Evolutionary conservation across 2,888 invertebrate species (phyloP), one percentile per base, ranked within the genome.

Genomic region (Orchesella flavescens): DNA sequence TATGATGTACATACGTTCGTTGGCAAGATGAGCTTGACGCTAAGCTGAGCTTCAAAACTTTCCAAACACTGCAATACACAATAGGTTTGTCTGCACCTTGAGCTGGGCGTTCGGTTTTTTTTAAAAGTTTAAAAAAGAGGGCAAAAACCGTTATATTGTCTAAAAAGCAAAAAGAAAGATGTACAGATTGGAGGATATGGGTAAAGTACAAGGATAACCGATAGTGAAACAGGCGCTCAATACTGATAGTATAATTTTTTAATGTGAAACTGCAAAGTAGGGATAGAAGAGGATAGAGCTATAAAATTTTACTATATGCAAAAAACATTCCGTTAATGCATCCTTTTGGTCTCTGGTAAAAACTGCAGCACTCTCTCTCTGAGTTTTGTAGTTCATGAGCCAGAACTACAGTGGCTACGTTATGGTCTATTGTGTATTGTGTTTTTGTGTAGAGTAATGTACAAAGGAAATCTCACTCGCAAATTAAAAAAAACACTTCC

Each of bases 341-440:
- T 57, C 19, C 57, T 57, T 57, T n/a, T 53, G 4, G 2, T 53
- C 10, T 34, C 34, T 34, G 34, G 34, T 34, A 34, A 34, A 34
- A 34, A 34, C 34, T 34, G 34, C 34, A 34, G 34, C 34, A 34
- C 34, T 34, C 34, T 17, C 59, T 9, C 43, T 12, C 9, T 66
- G 23, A 34, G 15, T 46, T 15, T 1, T 59, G 61, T 43, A 46
- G 73, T 73, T 44, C 73, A 73, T 73, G 46, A 73, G 73, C 73
- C 61, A 61, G 61, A 73, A 75, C 75, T 75, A 63, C 19, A 49
- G 63, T 63, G 63, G 75, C 49, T 63, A 75, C 75, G 75, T 75
- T 75, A 63, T 75, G 75, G 75, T 75, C 75, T 75, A 75, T 75
- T 73, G 73, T 73, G 43, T 55, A 44, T 21, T 65, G n/a, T 53